phyloP scores from a whole-genome alignment of 2,113 vertebrate species.

The Corydoras maculifer region DNA sequence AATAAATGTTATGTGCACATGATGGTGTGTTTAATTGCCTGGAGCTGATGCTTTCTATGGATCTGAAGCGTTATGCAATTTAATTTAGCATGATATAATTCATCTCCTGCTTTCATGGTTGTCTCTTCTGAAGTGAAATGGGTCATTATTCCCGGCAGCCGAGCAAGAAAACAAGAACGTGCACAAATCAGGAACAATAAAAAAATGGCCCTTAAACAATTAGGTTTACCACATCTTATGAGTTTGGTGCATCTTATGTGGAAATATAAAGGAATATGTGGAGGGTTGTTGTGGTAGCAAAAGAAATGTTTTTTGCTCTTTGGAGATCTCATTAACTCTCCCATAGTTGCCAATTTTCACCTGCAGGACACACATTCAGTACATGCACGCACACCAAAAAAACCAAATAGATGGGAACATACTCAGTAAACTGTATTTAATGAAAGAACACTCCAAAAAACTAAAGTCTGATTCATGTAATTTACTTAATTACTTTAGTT shows the following conservation, averaged over 20 bases:
- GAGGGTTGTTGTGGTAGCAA: conserved; percentile 55
- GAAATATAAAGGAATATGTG: conserved; percentile 53
- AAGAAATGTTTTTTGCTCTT: conserved; percentile 58
- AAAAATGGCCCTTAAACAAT: conserved; percentile 58
- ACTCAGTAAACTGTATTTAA: too few relatives aligned
- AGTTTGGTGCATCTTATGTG: conserved; percentile 58
- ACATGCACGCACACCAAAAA: conserved; percentile 52
- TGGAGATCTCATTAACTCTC: conserved; percentile 68
- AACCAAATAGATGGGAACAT: too few relatives aligned
- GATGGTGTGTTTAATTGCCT: conserved; percentile 32
- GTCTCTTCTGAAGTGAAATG: conserved; percentile 47
- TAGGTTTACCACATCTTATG: conserved; percentile 54
- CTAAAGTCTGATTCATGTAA: too few relatives aligned
- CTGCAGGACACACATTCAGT: conserved; percentile 32
- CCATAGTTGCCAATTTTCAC: conserved; percentile 61
- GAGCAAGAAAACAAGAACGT: conserved; percentile 33
- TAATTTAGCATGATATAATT: conserved; percentile 37
- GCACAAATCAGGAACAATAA: conserved; percentile 46
- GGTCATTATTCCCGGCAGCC: conserved; percentile 51
- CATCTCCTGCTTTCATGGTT: conserved; percentile 28
- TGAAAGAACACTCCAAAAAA: too few relatives aligned
- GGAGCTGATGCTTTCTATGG: conserved; percentile 33
- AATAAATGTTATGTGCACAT: conserved; percentile 7
- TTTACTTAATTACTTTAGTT: too few relatives aligned
- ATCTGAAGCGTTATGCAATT: conserved; percentile 28